Evolutionary conservation across 2,888 invertebrate genomes (phyloP).

Genomic region (Rhagophthalmus giganteus): DNA sequence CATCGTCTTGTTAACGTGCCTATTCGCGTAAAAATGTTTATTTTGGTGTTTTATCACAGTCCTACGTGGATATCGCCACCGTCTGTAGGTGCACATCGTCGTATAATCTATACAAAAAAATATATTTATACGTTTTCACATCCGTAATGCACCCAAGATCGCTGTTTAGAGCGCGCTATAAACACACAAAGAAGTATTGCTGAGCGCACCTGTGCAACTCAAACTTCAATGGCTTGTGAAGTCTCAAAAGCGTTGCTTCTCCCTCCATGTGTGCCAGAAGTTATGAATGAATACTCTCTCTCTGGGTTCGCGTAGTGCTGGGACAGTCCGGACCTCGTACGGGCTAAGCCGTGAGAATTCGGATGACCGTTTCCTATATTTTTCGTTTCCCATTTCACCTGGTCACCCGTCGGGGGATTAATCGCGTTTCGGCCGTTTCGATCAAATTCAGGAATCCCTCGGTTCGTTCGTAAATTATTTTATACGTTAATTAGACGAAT

Average conservation of each 20-base stretch:
- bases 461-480: conserved; percentile 7
- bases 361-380: conserved; percentile 27
- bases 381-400: conserved; percentile 30
- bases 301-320: conserved; percentile 42
- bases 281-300: conserved; percentile 60
- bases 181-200: conserved; percentile 29
- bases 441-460: conserved; percentile 6
- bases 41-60: conserved; percentile 14
- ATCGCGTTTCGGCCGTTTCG: conserved; percentile 24
- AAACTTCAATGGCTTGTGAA: conserved; percentile 41
- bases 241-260: conserved; percentile 42
- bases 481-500: conserved; percentile 23
- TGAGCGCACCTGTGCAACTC: conserved; percentile 43
- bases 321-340: conserved; percentile 12
- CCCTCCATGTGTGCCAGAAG: conserved; percentile 42
- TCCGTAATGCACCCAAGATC: conserved; percentile 5
- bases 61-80: conserved; percentile 1
- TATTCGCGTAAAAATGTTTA: conserved; percentile 5
- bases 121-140: not conserved
- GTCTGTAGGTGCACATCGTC: conserved; percentile 1
- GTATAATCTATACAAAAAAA: conserved; percentile 2
- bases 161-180: conserved; percentile 12
- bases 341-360: conserved; percentile 35
- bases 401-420: conserved; percentile 30
- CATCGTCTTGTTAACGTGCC: conserved; percentile 8